phyloP scores from a whole-genome alignment of 2,797 vertebrate genomes.

The Poecile montanus region DNA sequence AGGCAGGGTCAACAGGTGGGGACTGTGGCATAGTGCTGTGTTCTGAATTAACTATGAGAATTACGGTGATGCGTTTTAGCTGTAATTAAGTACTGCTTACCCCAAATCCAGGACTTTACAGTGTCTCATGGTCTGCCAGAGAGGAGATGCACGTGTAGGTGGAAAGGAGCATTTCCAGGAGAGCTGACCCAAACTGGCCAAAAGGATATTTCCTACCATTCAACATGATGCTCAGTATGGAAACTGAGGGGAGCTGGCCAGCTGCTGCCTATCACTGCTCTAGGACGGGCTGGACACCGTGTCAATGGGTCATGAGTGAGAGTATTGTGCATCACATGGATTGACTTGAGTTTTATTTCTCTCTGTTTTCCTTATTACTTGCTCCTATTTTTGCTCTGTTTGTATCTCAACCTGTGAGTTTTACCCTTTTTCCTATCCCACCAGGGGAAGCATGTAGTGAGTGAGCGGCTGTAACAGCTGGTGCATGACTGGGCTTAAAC shows the following conservation, averaged over 20 bases:
- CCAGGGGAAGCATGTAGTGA: accelerated
- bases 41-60: neutral
- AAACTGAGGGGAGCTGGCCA: neutral
- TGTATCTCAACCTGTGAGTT: neutral
- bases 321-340: neutral
- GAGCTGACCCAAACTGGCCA: neutral
- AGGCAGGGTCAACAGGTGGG: neutral
- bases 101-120: no score
- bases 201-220: neutral
- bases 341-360: neutral
- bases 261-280: no score
- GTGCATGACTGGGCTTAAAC: no score
- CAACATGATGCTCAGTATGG: neutral
- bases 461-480: neutral
- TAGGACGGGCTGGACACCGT: accelerated
- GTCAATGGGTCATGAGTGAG: neutral
- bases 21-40: neutral
- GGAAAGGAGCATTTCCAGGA: neutral
- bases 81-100: neutral
- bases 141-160: neutral
- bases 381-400: neutral
- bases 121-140: neutral
- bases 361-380: neutral
- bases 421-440: neutral
- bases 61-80: no score